Conservation (phyloP, 2,888 invertebrate species). For the Hecatera dysodea region DNA sequence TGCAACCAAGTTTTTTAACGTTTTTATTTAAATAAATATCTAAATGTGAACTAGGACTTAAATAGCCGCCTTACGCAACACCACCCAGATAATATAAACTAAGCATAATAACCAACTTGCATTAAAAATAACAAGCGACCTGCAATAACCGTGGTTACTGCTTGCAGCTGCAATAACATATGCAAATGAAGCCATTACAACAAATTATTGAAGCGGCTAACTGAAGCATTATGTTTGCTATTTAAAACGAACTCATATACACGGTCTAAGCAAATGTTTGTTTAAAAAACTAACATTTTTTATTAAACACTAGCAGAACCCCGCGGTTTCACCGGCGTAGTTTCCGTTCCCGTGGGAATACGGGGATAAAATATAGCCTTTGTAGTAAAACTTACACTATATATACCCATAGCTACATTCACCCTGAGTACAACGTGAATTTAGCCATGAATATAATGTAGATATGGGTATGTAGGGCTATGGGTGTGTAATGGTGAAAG, state of each 20-base stretch:
- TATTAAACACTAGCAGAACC: too few species aligned
- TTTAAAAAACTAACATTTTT: too few species aligned
- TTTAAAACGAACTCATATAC: neutral
- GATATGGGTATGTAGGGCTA: too few species aligned
- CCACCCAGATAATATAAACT: neutral
- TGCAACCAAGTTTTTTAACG: neutral
- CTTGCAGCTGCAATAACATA: slow-evolving; percentile 31
- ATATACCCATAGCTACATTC: too few species aligned
- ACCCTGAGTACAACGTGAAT: too few species aligned
- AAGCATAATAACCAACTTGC: neutral
- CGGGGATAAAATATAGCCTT: too few species aligned
- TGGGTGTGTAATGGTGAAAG: too few species aligned
- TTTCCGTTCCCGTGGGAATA: too few species aligned
- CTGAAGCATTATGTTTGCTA: neutral
- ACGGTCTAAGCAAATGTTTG: neutral
- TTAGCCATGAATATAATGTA: too few species aligned
- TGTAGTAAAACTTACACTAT: too few species aligned
- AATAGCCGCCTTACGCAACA: neutral
- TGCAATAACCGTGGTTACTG: slow-evolving; percentile 1
- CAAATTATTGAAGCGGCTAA: slow-evolving; percentile 8
- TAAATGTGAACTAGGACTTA: neutral
- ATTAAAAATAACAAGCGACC: slow-evolving; percentile 23
- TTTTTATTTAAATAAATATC: neutral
- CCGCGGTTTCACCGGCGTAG: too few species aligned
- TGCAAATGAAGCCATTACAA: slow-evolving; percentile 41